Evolutionary conservation across 2,797 vertebrate genomes (phyloP).

Genomic region (Mus minutoides): DNA sequence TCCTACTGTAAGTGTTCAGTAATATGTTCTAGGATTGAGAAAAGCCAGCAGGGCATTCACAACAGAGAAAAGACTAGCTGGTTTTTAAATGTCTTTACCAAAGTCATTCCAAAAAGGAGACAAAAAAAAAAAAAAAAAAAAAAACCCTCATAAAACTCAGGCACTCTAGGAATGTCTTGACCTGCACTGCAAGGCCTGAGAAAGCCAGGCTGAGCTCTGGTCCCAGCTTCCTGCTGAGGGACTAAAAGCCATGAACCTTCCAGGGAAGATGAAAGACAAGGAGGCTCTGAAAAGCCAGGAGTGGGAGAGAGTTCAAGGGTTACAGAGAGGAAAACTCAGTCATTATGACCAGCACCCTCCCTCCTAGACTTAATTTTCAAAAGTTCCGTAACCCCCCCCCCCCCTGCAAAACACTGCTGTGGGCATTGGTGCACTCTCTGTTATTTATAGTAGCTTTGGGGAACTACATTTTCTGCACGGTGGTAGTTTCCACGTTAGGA

Average conservation of each 20-base stretch:
- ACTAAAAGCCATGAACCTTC: constrained; percentile 15
- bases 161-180: constrained; percentile 26
- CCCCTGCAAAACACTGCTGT: not conserved
- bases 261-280: constrained; percentile 62
- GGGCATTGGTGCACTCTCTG: not conserved
- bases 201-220: not conserved
- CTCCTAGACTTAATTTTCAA: constrained; percentile 50
- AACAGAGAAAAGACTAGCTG: not conserved
- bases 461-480: constrained; percentile 42
- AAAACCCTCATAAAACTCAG: not conserved
- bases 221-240: constrained; percentile 40
- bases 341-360: not conserved
- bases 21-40: not conserved
- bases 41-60: not conserved
- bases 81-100: not conserved
- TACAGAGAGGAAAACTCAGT: constrained; percentile 19
- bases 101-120: constrained; percentile 26
- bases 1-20: not conserved
- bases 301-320: constrained; percentile 63
- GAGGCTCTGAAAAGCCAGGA: not conserved
- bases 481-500: constrained; percentile 44
- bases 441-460: constrained; percentile 62
- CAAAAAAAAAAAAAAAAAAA: not conserved
- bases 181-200: not conserved
- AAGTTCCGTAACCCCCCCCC: constrained; percentile 19